Conservation (phyloP, 1,140 invertebrate genomes). For the Tetramorium simillimum region DNA sequence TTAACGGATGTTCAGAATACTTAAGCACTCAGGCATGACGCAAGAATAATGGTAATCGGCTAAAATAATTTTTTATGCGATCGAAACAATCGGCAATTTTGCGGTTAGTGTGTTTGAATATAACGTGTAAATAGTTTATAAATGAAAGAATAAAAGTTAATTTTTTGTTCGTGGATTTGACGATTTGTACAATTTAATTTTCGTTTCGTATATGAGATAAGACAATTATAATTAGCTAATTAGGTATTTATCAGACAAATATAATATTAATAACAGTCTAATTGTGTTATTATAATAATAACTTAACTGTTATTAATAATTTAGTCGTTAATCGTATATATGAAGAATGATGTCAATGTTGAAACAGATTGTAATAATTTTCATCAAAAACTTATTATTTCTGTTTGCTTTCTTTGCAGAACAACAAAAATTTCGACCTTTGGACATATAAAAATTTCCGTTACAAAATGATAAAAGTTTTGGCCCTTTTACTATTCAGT, state of each 20-base stretch:
- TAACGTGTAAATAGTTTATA: not conserved
- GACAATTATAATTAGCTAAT: not conserved
- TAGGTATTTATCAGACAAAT: not conserved
- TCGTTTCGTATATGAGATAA: not conserved
- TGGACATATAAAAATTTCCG: slow-evolving; percentile 60
- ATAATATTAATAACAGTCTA: not conserved
- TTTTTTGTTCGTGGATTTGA: not conserved
- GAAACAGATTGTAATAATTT: not conserved
- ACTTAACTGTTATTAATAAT: not conserved
- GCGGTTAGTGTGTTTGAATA: not conserved
- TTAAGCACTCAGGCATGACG: not conserved
- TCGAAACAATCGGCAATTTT: not conserved
- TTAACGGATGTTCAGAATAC: not conserved
- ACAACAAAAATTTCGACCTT: slow-evolving; percentile 68
- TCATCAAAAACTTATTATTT: not conserved
- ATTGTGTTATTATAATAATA: not conserved
- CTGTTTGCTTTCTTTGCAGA: slow-evolving; percentile 56
- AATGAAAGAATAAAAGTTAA: not conserved
- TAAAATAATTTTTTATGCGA: not conserved
- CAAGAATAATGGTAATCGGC: not conserved
- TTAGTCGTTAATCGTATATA: too few relatives aligned
- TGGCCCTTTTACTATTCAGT: slow-evolving; percentile 76
- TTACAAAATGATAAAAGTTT: slow-evolving; percentile 78
- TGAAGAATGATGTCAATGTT: not conserved
- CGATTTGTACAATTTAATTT: not conserved